These are phyloP conservation scores for Colletes gigas DNA, from an alignment of 1,140 invertebrate species.

Conservation along the genomic window DNA sequence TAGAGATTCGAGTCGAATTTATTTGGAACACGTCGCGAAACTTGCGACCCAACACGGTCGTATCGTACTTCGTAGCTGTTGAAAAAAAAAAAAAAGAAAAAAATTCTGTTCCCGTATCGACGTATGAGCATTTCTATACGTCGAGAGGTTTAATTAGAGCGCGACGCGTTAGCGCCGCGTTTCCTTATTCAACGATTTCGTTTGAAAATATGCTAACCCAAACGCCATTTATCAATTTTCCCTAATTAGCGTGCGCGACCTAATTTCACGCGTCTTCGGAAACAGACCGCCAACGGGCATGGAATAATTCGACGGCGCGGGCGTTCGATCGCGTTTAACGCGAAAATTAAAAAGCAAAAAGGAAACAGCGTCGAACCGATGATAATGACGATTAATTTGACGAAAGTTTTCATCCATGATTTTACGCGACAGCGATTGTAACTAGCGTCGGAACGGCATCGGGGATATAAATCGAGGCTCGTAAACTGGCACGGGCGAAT, in stretches of 20 bases:
- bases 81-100: constrained; percentile 19
- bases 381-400: background rate
- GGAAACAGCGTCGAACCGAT: background rate
- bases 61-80: background rate
- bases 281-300: constrained; percentile 19
- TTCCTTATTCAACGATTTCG: constrained; percentile 25
- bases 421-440: background rate
- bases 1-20: too few species aligned
- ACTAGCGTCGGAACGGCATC: background rate
- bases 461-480: background rate
- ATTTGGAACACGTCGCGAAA: background rate
- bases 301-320: constrained; percentile 13
- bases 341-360: too few species aligned
- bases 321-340: too few species aligned
- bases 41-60: background rate
- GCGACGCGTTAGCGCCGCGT: constrained; percentile 19
- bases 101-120: constrained; percentile 20
- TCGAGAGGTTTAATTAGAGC: constrained; percentile 34
- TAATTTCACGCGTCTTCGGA: constrained; percentile 36
- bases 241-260: constrained; percentile 50
- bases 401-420: background rate
- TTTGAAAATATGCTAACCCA: constrained; percentile 25
- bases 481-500: background rate
- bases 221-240: constrained; percentile 64
- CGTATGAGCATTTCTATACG: constrained; percentile 44